phyloP scores from a whole-genome alignment of 1,140 invertebrate genomes.

The Thalassaphorura encarpata region DNA sequence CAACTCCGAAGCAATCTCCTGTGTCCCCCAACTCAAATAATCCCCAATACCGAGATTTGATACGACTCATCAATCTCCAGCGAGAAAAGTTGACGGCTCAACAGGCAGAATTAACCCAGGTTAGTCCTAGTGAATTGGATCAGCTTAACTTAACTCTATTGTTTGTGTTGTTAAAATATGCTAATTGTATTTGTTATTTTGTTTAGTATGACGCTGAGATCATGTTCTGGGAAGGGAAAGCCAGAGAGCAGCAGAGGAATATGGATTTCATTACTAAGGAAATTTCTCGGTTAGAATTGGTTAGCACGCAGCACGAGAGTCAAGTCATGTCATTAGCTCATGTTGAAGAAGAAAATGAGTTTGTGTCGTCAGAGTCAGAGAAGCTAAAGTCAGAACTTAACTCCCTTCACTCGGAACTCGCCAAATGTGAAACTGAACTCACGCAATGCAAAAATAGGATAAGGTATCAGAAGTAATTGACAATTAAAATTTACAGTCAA shows the following conservation, averaged over 20 bases:
- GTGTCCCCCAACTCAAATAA: slow-evolving; percentile 9
- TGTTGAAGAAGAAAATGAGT: slow-evolving; percentile 75
- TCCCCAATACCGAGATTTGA: slow-evolving; percentile 53
- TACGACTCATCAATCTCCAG: slow-evolving; percentile 79
- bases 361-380: slow-evolving; percentile 77
- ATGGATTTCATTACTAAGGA: slow-evolving; percentile 72
- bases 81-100: slow-evolving; percentile 75
- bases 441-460: slow-evolving; percentile 86
- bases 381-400: slow-evolving; percentile 74
- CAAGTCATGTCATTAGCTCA: slow-evolving; percentile 49
- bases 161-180: background rate
- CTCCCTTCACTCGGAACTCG: slow-evolving; percentile 65
- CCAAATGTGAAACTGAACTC: slow-evolving; percentile 77
- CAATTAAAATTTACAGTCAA: too few species aligned
- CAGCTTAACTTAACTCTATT: too few species aligned
- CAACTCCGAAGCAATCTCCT: slow-evolving; percentile 13
- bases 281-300: slow-evolving; percentile 62
- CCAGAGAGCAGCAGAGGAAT: slow-evolving; percentile 70
- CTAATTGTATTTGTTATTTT: background rate
- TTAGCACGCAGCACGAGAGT: slow-evolving; percentile 34
- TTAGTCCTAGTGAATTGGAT: too few species aligned
- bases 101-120: slow-evolving; percentile 79
- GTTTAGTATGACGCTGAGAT: slow-evolving; percentile 75
- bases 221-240: slow-evolving; percentile 74
- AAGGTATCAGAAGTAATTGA: slow-evolving; percentile 43